These are phyloP conservation scores for Urocynchramus pylzowi DNA, from an alignment of 2,113 vertebrate species.

Conservation along the genomic window DNA sequence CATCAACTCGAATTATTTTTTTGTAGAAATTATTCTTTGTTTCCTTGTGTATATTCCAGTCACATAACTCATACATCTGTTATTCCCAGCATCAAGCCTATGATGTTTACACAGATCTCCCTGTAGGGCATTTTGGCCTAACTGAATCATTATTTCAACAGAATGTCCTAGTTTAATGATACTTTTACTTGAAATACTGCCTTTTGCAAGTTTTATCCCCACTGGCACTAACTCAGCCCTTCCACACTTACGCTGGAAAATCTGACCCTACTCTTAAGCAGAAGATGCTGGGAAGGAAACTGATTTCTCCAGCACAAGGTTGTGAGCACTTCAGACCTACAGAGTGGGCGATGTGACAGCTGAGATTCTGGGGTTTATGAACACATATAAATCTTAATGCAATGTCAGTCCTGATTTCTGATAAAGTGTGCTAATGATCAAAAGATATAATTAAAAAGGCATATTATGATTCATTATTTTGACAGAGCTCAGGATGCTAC, in stretches of 20 bases:
- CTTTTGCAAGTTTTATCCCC: constrained; percentile 1
- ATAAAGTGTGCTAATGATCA: neutral
- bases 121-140: constrained; percentile 39
- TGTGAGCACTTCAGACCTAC: neutral
- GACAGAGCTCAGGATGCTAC: neutral
- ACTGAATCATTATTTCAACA: constrained; percentile 29
- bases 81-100: neutral
- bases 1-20: neutral
- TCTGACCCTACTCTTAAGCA: neutral
- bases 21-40: neutral
- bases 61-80: constrained; percentile 15
- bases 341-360: neutral
- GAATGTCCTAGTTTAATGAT: constrained; percentile 5
- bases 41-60: neutral
- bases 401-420: neutral
- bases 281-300: neutral
- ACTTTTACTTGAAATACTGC: constrained; percentile 18
- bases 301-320: neutral
- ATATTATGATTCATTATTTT: neutral
- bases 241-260: neutral
- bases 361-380: neutral
- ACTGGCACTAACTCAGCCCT: neutral
- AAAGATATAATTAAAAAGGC: neutral
- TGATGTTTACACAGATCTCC: constrained; percentile 21
- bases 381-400: neutral